Percentiles rank a stretch among this genome's conserved stretches.
Evolutionary conservation across 2,888 invertebrate species (phyloP).

Genomic region (Xanthia togata): DNA sequence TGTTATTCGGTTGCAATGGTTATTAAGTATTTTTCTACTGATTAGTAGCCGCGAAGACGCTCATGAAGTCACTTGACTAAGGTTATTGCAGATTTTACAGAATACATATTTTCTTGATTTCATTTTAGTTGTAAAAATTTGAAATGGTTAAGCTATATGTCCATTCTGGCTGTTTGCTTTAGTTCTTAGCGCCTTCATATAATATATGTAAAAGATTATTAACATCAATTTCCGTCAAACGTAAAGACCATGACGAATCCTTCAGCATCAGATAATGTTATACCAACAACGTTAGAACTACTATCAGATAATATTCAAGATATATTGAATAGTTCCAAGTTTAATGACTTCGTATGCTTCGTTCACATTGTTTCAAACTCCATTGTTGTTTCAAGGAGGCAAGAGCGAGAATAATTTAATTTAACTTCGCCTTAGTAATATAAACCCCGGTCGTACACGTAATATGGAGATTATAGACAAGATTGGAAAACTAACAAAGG

Average conservation of each 20-base stretch:
- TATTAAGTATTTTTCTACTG: slow-evolving; percentile 1
- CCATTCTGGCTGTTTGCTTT: neutral
- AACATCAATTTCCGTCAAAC: slow-evolving; percentile 8
- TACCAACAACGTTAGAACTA: slow-evolving; percentile 39
- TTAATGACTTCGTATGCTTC: slow-evolving; percentile 57
- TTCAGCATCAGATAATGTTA: slow-evolving; percentile 42
- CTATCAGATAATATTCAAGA: slow-evolving; percentile 64
- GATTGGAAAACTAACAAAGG: slow-evolving; percentile 67
- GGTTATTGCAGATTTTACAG: neutral
- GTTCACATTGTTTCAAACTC: slow-evolving; percentile 66
- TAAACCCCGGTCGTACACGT: slow-evolving; percentile 48
- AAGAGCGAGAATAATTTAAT: slow-evolving; percentile 61
- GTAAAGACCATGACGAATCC: slow-evolving; percentile 25
- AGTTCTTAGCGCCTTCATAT: neutral
- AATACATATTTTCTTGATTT: neutral
- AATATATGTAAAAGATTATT: neutral
- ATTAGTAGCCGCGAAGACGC: neutral
- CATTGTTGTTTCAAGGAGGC: slow-evolving; percentile 66
- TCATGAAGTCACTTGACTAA: neutral
- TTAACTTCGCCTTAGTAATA: slow-evolving; percentile 50
- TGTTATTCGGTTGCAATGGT: neutral
- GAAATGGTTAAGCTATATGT: neutral
- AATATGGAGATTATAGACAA: slow-evolving; percentile 58
- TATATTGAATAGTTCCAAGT: slow-evolving; percentile 65
- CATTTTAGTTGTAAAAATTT: neutral